phyloP scores from a whole-genome alignment of 2,888 invertebrate species.

The Nineta flava region DNA sequence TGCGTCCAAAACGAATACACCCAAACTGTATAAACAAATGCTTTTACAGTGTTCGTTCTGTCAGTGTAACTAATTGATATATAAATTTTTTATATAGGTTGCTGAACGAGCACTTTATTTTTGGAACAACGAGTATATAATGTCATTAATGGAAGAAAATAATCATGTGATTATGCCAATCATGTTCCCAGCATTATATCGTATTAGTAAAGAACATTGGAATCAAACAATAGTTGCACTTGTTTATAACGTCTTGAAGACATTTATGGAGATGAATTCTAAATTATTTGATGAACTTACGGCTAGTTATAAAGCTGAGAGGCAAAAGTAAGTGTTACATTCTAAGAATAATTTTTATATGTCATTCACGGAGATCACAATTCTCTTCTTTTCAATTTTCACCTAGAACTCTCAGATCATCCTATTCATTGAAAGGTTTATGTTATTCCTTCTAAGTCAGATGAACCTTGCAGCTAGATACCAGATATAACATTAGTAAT shows the following conservation, averaged over 20 bases:
- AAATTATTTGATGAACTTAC: slow-evolving; percentile 98
- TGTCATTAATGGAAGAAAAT: slow-evolving; percentile 98
- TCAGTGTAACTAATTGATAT: too few species aligned
- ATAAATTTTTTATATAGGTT: slow-evolving; percentile 66
- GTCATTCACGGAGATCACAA: too few species aligned
- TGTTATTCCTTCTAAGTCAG: too few species aligned
- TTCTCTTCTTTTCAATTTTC: too few species aligned
- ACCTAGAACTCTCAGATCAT: too few species aligned
- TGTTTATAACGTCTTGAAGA: slow-evolving; percentile 98
- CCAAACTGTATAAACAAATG: too few species aligned
- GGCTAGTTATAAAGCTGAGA: slow-evolving; percentile 95
- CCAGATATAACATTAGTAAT: too few species aligned
- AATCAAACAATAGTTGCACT: slow-evolving; percentile 99
- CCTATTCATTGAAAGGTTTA: too few species aligned
- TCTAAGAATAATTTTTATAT: slow-evolving; percentile 1
- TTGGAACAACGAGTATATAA: slow-evolving; percentile 99
- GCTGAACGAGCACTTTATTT: slow-evolving; percentile 98
- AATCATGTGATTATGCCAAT: slow-evolving; percentile 97
- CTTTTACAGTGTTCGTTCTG: too few species aligned
- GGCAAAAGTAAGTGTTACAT: slow-evolving; percentile 78
- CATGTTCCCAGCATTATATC: slow-evolving; percentile 98
- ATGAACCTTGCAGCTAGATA: too few species aligned
- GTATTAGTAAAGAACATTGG: slow-evolving; percentile 99
- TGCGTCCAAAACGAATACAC: too few species aligned
- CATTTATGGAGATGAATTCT: slow-evolving; percentile 99